Evolutionary conservation across 2,888 invertebrate species (phyloP).

Genomic region (Chrysopilus asiliformis): DNA sequence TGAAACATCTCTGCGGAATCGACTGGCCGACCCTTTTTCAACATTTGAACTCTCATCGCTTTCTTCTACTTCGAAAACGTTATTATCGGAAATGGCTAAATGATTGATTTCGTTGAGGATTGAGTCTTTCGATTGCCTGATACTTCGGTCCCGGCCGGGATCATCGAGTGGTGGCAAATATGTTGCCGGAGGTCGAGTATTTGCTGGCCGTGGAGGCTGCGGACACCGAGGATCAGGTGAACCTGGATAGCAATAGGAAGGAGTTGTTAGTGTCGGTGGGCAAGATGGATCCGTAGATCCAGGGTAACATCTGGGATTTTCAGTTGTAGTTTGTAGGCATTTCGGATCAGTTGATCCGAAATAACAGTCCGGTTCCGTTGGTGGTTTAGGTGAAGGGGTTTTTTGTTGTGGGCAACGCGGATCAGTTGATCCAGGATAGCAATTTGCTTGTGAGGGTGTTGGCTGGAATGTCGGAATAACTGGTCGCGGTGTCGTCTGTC

Average conservation of each 20-base stretch:
- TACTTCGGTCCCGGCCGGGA: slow-evolving; percentile 22
- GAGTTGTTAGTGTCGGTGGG: slow-evolving; percentile 15
- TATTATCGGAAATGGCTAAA: slow-evolving; percentile 22
- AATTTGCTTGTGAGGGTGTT: slow-evolving; percentile 18
- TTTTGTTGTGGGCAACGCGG: slow-evolving; percentile 29
- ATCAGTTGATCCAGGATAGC: slow-evolving; percentile 21
- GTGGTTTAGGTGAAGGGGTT: slow-evolving; percentile 20
- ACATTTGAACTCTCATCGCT: neutral
- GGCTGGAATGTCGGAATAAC: slow-evolving; percentile 22
- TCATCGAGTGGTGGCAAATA: slow-evolving; percentile 26
- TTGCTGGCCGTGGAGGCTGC: slow-evolving; percentile 32
- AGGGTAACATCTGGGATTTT: slow-evolving; percentile 16
- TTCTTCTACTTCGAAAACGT: slow-evolving; percentile 16
- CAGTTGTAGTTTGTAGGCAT: slow-evolving; percentile 19
- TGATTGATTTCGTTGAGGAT: slow-evolving; percentile 27
- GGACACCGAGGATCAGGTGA: slow-evolving; percentile 32
- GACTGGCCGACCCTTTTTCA: neutral
- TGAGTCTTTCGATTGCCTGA: slow-evolving; percentile 20
- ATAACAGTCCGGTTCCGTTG: slow-evolving; percentile 17
- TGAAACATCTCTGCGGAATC: neutral
- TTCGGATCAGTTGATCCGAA: slow-evolving; percentile 27
- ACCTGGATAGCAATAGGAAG: slow-evolving; percentile 25
- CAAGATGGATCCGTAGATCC: slow-evolving; percentile 19
- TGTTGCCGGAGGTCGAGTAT: slow-evolving; percentile 14
- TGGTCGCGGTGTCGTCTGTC: slow-evolving; percentile 25